These are phyloP conservation scores for Eupithecia pulchellata DNA, from an alignment of 2,888 invertebrate genomes.

Conservation along the genomic window DNA sequence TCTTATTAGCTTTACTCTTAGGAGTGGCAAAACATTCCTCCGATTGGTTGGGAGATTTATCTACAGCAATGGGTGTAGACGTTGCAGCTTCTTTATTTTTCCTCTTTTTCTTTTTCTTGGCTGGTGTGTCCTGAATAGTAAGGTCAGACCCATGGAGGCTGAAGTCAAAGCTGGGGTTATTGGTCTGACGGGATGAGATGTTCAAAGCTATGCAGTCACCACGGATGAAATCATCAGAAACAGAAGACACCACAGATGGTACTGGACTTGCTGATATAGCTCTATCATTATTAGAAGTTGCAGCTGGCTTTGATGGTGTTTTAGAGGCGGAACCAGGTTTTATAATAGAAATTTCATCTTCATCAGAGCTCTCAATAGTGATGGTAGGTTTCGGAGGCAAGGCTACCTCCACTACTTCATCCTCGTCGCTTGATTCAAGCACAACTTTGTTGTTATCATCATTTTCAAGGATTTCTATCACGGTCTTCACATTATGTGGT, in stretches of 20 bases:
- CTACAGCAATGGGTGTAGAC: slow-evolving; percentile 60
- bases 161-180: slow-evolving; percentile 78
- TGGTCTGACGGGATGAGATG: slow-evolving; percentile 71
- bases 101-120: slow-evolving; percentile 76
- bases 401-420: slow-evolving; percentile 80
- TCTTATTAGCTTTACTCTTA: slow-evolving; percentile 78
- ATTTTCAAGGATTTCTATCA: slow-evolving; percentile 71
- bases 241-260: slow-evolving; percentile 79
- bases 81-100: slow-evolving; percentile 67
- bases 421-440: slow-evolving; percentile 77
- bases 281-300: slow-evolving; percentile 54
- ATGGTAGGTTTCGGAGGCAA: slow-evolving; percentile 79
- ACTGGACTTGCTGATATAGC: slow-evolving; percentile 75
- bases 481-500: slow-evolving; percentile 63
- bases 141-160: slow-evolving; percentile 80
- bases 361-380: slow-evolving; percentile 81
- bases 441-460: slow-evolving; percentile 57
- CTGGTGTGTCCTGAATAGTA: slow-evolving; percentile 65
- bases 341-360: slow-evolving; percentile 66
- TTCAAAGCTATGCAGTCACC: slow-evolving; percentile 80
- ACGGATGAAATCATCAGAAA: slow-evolving; percentile 81
- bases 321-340: slow-evolving; percentile 50
- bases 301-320: slow-evolving; percentile 42
- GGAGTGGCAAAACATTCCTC: slow-evolving; percentile 79
- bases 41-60: slow-evolving; percentile 47